Evolutionary conservation across 2,113 vertebrate species (phyloP), one percentile per base, ranked within the genome.

Genomic region (Ptyas mucosa): DNA sequence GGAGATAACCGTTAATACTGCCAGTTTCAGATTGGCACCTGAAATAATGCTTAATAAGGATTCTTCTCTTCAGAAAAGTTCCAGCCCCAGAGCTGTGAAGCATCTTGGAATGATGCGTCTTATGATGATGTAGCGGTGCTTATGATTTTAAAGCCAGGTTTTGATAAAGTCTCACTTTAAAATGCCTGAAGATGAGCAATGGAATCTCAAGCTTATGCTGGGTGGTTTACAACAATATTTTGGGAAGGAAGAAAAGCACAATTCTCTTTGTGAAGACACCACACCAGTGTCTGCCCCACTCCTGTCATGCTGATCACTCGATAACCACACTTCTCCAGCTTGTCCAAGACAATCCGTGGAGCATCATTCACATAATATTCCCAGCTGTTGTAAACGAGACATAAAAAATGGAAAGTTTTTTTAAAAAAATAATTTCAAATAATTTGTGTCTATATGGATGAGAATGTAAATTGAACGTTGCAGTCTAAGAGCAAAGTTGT

Each of bases 251-350:
- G 93, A 87, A 52, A 0, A 4, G 85, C 0, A 7, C 2, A 34
- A 75, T 20, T 81, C 14, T 39, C 98, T 96, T 98, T 99, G 96
- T 99, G 98, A 64, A 99, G 98, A 96, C 99, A 99, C 99, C 99
- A 99, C 94, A 99, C 99, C 96, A 99, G 94, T 0, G 99, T 99
- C 98, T 99, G 99, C 49, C 99, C 99, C 95, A 99, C 98, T 0
- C 99, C 99, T 0, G 99, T 99, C 99, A 99, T 99, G 94, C 98
- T 97, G 94, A 99, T 92, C 94, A 99, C 98, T 0, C 97, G 98
- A 97, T 98, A 99, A 87, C 99, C 99, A 0, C 97, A 95, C 96
- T 96, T 97, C 96, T 99, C 99, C 97, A 99, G 98, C 96, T 99
- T 99, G 98, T 99, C 97, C 97, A 99, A 89, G 61, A 99, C 98